phyloP scores from a whole-genome alignment of 2,888 invertebrate species.

The Thyatira batis region DNA sequence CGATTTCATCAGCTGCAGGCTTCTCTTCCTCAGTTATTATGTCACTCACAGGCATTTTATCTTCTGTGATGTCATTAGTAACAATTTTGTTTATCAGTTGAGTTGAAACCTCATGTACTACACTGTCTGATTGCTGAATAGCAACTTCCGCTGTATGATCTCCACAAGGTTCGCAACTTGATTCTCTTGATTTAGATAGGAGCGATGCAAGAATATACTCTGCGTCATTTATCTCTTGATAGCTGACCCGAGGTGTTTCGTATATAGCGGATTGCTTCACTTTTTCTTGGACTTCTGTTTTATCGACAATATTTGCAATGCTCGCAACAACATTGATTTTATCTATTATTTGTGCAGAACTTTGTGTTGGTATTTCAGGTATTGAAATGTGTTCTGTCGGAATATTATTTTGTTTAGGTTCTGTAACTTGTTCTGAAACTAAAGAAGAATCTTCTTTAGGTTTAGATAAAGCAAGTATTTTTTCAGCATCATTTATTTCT shows the following conservation, averaged over 20 bases:
- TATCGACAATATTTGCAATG: neutral
- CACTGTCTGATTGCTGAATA: conserved; percentile 1
- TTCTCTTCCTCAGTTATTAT: too few relatives aligned
- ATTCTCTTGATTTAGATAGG: conserved; percentile 25
- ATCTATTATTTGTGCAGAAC: conserved; percentile 28
- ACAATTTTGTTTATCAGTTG: conserved; percentile 3
- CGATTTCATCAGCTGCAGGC: neutral
- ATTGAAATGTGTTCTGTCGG: conserved; percentile 9
- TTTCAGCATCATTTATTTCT: conserved; percentile 53
- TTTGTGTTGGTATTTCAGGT: conserved; percentile 19
- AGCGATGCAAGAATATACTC: conserved; percentile 39
- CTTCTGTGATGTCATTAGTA: neutral
- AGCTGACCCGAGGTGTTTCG: neutral
- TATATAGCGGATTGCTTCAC: neutral
- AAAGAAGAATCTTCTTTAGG: conserved; percentile 5
- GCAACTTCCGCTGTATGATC: conserved; percentile 7
- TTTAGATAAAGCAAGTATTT: conserved; percentile 23
- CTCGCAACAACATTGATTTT: neutral
- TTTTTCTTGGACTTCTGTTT: neutral
- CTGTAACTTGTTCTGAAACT: conserved; percentile 23
- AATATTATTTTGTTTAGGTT: conserved; percentile 15
- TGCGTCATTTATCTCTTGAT: conserved; percentile 37
- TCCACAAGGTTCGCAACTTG: conserved; percentile 22
- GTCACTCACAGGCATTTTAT: conserved; percentile 14
- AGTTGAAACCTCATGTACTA: neutral